phyloP scores from a whole-genome alignment of 2,797 vertebrate genomes.

The Dermochelys coriacea region DNA sequence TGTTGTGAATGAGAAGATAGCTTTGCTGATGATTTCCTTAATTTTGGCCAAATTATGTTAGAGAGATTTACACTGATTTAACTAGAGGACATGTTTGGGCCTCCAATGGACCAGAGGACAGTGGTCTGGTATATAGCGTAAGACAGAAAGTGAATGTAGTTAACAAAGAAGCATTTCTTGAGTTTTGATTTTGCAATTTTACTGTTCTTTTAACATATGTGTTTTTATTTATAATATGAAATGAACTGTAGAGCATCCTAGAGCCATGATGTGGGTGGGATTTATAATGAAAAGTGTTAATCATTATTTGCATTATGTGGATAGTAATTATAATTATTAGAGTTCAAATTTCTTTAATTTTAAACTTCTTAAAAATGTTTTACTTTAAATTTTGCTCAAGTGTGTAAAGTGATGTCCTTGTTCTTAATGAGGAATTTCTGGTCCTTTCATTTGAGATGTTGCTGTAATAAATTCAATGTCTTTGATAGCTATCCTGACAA shows the following conservation, averaged over 20 bases:
- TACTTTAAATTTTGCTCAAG: not conserved
- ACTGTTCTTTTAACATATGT: not conserved
- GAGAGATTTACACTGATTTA: not conserved
- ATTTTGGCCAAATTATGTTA: not conserved
- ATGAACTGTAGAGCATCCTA: not conserved
- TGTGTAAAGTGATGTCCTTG: not conserved
- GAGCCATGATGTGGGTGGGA: not conserved
- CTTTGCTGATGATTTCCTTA: not conserved
- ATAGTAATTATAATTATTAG: not conserved
- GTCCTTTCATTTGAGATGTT: not conserved
- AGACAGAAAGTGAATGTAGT: not conserved
- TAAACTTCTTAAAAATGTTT: not conserved
- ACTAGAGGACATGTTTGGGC: not conserved
- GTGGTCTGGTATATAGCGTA: not conserved
- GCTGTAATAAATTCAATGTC: not conserved
- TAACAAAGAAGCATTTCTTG: not conserved
- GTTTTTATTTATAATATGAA: not conserved
- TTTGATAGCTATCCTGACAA: slow-evolving; percentile 4
- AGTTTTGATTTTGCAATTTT: not conserved
- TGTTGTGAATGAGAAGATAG: not conserved
- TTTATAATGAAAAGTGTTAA: not conserved
- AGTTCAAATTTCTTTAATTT: not conserved
- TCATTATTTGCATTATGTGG: not conserved
- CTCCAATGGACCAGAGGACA: not conserved
- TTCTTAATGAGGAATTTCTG: not conserved